Percentiles rank a stretch among this genome's conserved stretches.
Evolutionary conservation across 2,797 vertebrate genomes (phyloP).

Genomic region (Anas acuta): DNA sequence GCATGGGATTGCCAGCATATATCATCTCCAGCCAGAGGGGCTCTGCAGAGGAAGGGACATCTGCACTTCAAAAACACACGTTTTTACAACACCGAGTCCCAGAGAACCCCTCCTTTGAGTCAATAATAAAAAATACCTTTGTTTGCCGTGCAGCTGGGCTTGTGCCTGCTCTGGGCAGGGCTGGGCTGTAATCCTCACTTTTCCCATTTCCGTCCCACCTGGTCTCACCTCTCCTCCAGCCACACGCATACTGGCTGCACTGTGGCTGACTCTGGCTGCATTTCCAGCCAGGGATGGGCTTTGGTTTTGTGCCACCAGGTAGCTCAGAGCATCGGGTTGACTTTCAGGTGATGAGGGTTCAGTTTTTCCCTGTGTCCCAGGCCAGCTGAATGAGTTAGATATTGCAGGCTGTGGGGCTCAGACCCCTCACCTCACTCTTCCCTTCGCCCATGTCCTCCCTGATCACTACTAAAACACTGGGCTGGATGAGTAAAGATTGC

Average conservation of each 20-base stretch:
- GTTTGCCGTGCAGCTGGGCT: not conserved
- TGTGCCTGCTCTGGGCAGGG: not conserved
- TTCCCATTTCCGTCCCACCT: not conserved
- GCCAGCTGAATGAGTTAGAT: not conserved
- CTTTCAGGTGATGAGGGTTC: rapidly evolving
- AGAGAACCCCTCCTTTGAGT: not conserved
- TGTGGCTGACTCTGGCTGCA: not conserved
- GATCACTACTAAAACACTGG: not conserved
- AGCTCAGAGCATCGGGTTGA: not conserved
- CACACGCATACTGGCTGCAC: rapidly evolving
- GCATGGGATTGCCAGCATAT: not conserved
- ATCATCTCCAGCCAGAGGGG: not conserved
- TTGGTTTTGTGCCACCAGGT: not conserved
- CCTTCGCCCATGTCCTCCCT: not conserved
- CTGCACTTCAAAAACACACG: rapidly evolving
- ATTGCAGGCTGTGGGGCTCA: not conserved
- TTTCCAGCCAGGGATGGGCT: not conserved
- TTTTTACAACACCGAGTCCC: not conserved
- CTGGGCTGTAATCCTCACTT: not conserved
- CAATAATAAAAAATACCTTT: not conserved
- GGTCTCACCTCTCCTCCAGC: not conserved
- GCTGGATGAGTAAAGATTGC: not conserved
- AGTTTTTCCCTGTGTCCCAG: not conserved
- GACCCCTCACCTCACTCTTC: not conserved
- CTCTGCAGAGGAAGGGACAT: not conserved